Evolutionary conservation across 2,113 vertebrate species (phyloP).

Genomic region (Sebastes schlegelii): DNA sequence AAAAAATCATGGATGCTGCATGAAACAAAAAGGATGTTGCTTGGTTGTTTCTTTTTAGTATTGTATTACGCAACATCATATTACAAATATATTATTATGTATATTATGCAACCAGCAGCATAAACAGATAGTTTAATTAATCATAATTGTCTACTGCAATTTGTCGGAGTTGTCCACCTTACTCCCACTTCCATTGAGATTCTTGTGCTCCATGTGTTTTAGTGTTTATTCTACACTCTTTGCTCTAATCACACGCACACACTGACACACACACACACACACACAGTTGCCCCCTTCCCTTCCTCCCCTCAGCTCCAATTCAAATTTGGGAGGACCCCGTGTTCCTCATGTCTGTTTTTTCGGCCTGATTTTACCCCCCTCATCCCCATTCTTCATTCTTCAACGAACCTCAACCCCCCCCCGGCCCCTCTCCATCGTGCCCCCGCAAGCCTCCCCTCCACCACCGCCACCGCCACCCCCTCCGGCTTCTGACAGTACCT

Average conservation of each 20-base stretch:
- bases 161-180: constrained; percentile 29
- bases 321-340: constrained; percentile 44
- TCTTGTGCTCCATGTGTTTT: constrained; percentile 40
- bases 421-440: constrained; percentile 36
- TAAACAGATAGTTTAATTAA: constrained; percentile 34
- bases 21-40: background rate
- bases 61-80: background rate
- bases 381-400: constrained; percentile 61
- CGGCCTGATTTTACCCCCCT: constrained; percentile 48
- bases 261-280: constrained; percentile 9
- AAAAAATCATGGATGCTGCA: background rate
- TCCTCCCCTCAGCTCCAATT: constrained; percentile 19
- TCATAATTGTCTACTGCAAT: constrained; percentile 26
- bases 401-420: constrained; percentile 48
- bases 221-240: constrained; percentile 38
- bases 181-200: constrained; percentile 29
- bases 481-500: constrained; percentile 79
- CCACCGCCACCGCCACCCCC: constrained; percentile 46
- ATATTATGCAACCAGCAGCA: constrained; percentile 5
- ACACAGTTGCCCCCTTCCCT: background rate
- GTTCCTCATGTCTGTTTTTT: constrained; percentile 60
- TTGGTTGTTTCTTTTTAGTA: background rate
- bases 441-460: constrained; percentile 47
- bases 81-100: background rate
- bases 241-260: constrained; percentile 13